Evolutionary conservation across 2,797 vertebrate genomes (phyloP).

Genomic region (Gobio occitaniae): DNA sequence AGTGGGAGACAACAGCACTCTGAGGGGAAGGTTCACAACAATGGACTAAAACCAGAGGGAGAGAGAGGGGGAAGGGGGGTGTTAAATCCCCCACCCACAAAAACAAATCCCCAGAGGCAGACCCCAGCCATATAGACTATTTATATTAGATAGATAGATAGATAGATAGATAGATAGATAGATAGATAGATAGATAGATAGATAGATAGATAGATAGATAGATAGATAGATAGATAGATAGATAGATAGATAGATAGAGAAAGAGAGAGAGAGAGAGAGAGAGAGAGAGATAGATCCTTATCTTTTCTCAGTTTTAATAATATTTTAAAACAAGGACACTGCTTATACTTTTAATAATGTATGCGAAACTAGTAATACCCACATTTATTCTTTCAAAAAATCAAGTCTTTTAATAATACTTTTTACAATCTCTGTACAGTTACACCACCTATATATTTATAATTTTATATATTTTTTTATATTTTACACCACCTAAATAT

Average conservation of each 20-base stretch:
- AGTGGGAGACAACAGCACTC: slow-evolving; percentile 56
- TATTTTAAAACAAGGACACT: too few species aligned
- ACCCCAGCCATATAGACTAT: slow-evolving; percentile 10
- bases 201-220: slow-evolving; percentile 31
- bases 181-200: slow-evolving; percentile 16
- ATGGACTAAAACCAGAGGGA: slow-evolving; percentile 72
- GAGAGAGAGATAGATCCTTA: too few species aligned
- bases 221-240: slow-evolving; percentile 13
- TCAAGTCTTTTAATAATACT: not conserved
- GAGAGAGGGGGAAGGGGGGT: slow-evolving; percentile 45
- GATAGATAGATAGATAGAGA: not conserved
- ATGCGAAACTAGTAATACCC: too few species aligned
- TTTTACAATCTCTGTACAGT: not conserved
- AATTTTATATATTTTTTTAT: not conserved
- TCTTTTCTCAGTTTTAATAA: too few species aligned
- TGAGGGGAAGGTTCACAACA: slow-evolving; percentile 75
- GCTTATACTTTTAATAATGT: too few species aligned
- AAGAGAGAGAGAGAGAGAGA: too few species aligned
- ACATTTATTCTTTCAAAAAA: too few species aligned
- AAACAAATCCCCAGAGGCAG: slow-evolving; percentile 62
- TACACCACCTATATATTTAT: not conserved
- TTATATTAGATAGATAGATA: slow-evolving; percentile 18
- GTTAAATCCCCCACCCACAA: slow-evolving; percentile 64
- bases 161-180: slow-evolving; percentile 20
- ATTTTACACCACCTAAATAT: not conserved